Evolutionary conservation across 2,888 invertebrate genomes (phyloP).

Genomic region (Sarcophaga caerulescens): DNA sequence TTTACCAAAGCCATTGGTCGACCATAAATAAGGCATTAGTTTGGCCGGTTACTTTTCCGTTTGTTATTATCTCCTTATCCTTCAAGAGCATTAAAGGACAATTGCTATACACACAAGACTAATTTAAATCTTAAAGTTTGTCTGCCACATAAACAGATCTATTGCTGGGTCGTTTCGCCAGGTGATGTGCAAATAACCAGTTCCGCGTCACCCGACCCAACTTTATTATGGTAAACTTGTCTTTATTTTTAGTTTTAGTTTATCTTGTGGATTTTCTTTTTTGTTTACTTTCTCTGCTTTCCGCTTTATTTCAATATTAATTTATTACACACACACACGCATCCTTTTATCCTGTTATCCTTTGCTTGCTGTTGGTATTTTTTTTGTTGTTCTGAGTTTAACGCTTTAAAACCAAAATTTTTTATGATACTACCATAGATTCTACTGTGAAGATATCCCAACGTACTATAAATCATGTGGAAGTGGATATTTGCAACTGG

Average conservation of each 20-base stretch:
- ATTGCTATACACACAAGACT: not conserved
- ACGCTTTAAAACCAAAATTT: conserved; percentile 27
- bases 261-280: not conserved
- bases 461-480: conserved; percentile 37
- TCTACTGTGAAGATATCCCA: too few species aligned
- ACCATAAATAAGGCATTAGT: not conserved
- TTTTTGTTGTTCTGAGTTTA: too few species aligned
- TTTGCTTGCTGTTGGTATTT: not conserved
- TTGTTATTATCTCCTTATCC: not conserved
- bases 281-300: not conserved
- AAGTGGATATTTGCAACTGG: too few species aligned
- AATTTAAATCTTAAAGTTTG: too few species aligned
- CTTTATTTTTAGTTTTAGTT: conserved; percentile 16
- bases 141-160: too few species aligned
- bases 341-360: not conserved
- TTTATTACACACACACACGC: conserved; percentile 30
- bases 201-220: not conserved
- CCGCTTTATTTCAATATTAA: conserved; percentile 18
- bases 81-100: conserved; percentile 25
- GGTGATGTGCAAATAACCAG: conserved; percentile 17
- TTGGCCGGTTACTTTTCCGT: not conserved
- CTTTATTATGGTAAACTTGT: conserved; percentile 38
- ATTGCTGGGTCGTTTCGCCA: too few species aligned
- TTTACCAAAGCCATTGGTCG: too few species aligned
- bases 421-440: not conserved